Percentiles rank a stretch among this genome's conserved stretches.
phyloP scores from a whole-genome alignment of 1,140 invertebrate genomes.

The Nasonia longicornis region DNA sequence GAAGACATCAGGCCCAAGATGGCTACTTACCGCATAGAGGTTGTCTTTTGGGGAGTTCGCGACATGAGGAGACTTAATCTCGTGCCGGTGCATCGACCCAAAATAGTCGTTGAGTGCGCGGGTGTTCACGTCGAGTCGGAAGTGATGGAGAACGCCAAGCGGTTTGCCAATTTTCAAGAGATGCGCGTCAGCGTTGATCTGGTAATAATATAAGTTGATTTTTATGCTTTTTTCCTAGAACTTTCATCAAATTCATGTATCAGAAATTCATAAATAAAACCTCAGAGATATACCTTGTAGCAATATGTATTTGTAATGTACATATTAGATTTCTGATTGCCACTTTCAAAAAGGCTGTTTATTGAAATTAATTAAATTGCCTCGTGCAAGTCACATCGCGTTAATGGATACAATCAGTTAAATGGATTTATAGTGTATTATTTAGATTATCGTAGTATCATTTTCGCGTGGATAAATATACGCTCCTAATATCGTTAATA shows the following conservation, averaged over 20 bases:
- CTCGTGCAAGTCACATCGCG: too few species aligned
- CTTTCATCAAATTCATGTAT: background rate
- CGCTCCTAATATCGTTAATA: too few species aligned
- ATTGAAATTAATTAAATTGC: too few species aligned
- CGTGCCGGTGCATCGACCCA: constrained; percentile 68
- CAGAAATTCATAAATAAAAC: background rate
- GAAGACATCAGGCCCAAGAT: constrained; percentile 68
- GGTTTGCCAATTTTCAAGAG: constrained; percentile 67
- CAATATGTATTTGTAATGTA: too few species aligned
- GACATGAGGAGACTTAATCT: constrained; percentile 69
- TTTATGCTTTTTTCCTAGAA: background rate
- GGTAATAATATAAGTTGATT: constrained; percentile 57
- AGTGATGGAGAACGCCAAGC: constrained; percentile 67
- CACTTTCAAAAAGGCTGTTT: too few species aligned
- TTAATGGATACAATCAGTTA: too few species aligned
- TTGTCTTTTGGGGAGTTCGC: constrained; percentile 76
- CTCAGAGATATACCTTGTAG: too few species aligned
- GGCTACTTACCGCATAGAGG: constrained; percentile 68
- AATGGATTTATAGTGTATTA: too few species aligned
- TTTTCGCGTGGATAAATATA: too few species aligned
- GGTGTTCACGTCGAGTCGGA: constrained; percentile 70
- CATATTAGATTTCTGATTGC: too few species aligned
- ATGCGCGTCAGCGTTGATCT: constrained; percentile 66
- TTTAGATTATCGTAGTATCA: too few species aligned
- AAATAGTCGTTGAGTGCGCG: constrained; percentile 71